Percentiles rank a stretch among this genome's conserved stretches.
Evolutionary conservation across 2,888 invertebrate species (phyloP).

Genomic region (Pyrochroa serraticornis): DNA sequence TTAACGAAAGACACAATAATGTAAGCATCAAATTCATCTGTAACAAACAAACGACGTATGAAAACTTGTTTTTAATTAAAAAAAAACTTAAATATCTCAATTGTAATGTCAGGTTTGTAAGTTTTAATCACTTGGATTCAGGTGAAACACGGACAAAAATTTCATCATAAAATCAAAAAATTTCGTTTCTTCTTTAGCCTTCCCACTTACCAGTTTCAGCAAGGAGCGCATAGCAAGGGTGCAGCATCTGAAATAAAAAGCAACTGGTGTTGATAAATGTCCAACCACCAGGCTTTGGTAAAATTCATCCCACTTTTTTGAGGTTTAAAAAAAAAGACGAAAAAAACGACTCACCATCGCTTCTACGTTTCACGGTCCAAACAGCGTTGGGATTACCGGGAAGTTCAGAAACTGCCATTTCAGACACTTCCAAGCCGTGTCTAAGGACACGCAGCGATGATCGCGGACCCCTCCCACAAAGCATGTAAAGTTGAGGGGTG

Average conservation of each 20-base stretch:
- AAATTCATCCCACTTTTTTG: constrained; percentile 22
- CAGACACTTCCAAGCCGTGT: constrained; percentile 97
- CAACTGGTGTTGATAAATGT: constrained; percentile 84
- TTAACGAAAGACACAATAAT: constrained; percentile 99
- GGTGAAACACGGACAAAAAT: constrained; percentile 57
- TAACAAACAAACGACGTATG: constrained; percentile 63
- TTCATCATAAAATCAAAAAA: constrained; percentile 40
- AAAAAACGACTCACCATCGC: constrained; percentile 81
- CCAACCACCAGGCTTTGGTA: constrained; percentile 65
- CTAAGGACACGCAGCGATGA: constrained; percentile 91
- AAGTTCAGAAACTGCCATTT: constrained; percentile 99
- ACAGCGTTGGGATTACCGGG: constrained; percentile 99
- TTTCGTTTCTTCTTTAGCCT: constrained; percentile 10
- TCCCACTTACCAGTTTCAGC: constrained; percentile 32
- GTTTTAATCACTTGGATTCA: constrained; percentile 55
- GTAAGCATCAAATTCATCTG: constrained; percentile 98
- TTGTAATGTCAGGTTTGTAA: constrained; percentile 36
- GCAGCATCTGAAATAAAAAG: constrained; percentile 61
- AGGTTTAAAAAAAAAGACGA: constrained; percentile 10
- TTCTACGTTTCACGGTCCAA: constrained; percentile 96
- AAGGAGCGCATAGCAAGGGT: constrained; percentile 5
- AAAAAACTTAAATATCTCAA: background rate
- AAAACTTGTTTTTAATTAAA: background rate
- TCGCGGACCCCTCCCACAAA: constrained; percentile 94
- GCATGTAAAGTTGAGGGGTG: constrained; percentile 95